These are phyloP conservation scores for Diogma glabrata DNA, from an alignment of 2,888 invertebrate genomes.

Conservation along the genomic window DNA sequence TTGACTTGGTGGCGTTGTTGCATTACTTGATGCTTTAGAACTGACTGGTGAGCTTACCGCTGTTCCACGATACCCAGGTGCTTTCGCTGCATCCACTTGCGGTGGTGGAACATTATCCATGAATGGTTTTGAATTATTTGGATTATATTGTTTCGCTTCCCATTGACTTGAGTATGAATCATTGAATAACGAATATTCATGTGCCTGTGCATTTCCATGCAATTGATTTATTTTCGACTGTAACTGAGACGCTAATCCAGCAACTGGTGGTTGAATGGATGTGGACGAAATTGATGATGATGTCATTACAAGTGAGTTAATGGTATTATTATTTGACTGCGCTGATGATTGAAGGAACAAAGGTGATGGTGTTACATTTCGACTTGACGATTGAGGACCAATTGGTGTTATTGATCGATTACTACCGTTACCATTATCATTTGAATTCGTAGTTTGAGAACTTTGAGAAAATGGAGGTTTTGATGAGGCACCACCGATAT, in stretches of 20 bases:
- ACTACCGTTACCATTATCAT: conserved; percentile 14
- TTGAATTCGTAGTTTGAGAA: not conserved
- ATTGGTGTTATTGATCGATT: conserved; percentile 32
- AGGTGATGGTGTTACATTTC: conserved; percentile 22
- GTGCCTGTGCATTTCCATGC: conserved; percentile 29
- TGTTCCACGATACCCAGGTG: conserved; percentile 78
- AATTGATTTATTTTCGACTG: conserved; percentile 29
- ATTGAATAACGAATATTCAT: conserved; percentile 82
- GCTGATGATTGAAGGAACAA: not conserved
- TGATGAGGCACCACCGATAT: conserved; percentile 25
- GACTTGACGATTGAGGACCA: conserved; percentile 27
- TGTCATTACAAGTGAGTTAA: conserved; percentile 11
- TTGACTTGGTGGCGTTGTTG: conserved; percentile 40
- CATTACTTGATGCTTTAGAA: conserved; percentile 45
- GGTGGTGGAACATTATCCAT: conserved; percentile 21
- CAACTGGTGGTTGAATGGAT: conserved; percentile 22
- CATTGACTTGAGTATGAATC: conserved; percentile 45
- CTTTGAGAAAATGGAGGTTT: conserved; percentile 2
- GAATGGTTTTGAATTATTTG: conserved; percentile 34
- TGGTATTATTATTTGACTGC: not conserved
- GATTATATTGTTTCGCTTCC: conserved; percentile 38
- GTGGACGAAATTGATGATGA: conserved; percentile 23
- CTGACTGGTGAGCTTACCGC: conserved; percentile 67
- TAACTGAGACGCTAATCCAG: conserved; percentile 24
- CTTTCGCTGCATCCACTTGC: conserved; percentile 65